A percentile compares a stretch with the other conserved stretches of the same genome.
Conservation (phyloP, 2,888 invertebrate genomes). For the Lysandra coridon region DNA sequence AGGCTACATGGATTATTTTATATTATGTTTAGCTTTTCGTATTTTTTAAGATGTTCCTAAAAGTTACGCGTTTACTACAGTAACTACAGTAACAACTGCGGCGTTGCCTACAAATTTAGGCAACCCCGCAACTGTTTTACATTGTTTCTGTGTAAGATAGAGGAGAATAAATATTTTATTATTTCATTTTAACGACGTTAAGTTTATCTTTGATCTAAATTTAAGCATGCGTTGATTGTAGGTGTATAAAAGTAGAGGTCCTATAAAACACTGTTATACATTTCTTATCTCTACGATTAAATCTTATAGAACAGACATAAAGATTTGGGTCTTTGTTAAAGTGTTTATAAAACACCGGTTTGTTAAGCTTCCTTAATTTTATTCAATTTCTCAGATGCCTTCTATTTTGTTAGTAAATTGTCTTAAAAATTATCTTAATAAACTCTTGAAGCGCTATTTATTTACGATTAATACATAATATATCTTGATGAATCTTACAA, state of each 20-base stretch:
- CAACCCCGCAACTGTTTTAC: background rate
- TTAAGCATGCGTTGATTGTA: background rate
- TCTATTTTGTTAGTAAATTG: too few relatives aligned
- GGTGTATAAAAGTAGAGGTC: conserved; percentile 8
- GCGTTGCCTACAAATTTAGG: too few relatives aligned
- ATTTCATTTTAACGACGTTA: background rate
- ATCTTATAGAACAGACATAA: background rate
- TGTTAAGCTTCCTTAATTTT: background rate
- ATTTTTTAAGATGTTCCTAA: too few relatives aligned
- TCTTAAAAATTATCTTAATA: too few relatives aligned
- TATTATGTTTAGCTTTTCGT: too few relatives aligned
- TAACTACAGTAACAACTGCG: too few relatives aligned
- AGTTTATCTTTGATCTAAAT: background rate
- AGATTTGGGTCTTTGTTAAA: background rate
- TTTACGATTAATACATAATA: background rate
- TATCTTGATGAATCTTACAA: background rate
- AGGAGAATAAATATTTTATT: background rate
- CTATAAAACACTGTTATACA: conserved; percentile 16
- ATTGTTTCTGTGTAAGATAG: background rate
- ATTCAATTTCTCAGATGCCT: too few relatives aligned
- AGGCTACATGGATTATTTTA: too few relatives aligned
- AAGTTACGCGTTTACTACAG: too few relatives aligned
- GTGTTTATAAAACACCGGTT: background rate
- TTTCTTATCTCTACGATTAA: conserved; percentile 5
- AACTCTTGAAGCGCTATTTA: background rate